Evolutionary conservation across 2,888 invertebrate species (phyloP).

Genomic region (Tipula lateralis): DNA sequence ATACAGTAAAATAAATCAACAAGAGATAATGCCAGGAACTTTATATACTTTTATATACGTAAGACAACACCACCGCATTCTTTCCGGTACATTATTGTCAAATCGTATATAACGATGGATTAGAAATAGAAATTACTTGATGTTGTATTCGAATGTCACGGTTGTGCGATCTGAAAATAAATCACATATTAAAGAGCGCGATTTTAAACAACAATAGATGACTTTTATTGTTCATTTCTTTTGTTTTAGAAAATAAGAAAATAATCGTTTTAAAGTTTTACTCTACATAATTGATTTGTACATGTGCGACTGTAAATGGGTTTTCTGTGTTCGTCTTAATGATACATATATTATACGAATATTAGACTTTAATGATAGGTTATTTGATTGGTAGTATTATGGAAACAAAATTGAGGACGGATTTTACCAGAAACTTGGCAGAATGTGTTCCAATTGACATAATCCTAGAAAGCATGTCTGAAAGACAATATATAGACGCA

Average conservation of each 20-base stretch:
- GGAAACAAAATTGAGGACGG: too few species aligned
- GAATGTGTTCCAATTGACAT: too few species aligned
- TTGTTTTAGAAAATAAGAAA: not conserved
- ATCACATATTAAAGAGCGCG: not conserved
- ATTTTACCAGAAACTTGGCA: too few species aligned
- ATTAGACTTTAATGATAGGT: too few species aligned
- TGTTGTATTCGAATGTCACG: not conserved
- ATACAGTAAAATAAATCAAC: not conserved
- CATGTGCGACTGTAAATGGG: too few species aligned
- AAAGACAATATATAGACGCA: too few species aligned
- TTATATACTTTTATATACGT: not conserved
- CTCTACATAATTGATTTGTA: constrained; percentile 14
- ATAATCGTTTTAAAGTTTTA: not conserved
- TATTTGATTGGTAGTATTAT: too few species aligned
- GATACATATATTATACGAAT: too few species aligned
- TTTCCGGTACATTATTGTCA: not conserved
- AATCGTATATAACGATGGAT: not conserved
- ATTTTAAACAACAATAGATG: not conserved
- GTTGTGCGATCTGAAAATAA: constrained; percentile 2
- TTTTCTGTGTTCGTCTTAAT: too few species aligned
- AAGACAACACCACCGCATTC: not conserved
- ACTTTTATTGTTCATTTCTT: not conserved
- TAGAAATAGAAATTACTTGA: not conserved
- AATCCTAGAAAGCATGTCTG: too few species aligned
- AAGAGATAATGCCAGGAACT: not conserved